Conservation (phyloP, 2,113 vertebrate genomes). For the Tupaia tana region DNA sequence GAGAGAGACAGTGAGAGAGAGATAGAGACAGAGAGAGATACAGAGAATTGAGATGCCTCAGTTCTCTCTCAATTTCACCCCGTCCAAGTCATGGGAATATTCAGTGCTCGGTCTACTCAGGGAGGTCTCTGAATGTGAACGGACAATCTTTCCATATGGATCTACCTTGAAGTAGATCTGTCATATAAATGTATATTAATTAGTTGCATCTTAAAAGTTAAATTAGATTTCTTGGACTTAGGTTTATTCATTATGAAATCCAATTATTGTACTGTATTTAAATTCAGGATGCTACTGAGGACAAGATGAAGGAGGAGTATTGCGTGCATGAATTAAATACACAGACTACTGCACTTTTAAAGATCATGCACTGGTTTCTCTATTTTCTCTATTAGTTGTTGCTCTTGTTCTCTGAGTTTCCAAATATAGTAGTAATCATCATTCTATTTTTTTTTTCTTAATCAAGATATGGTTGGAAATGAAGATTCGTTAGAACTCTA, state of each 20-base stretch:
- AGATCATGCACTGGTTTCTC: neutral
- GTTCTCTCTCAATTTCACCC: too few relatives aligned
- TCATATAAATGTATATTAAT: neutral
- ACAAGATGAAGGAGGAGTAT: neutral
- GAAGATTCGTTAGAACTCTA: conserved; percentile 8
- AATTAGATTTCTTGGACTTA: neutral
- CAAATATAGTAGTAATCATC: neutral
- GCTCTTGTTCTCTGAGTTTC: neutral
- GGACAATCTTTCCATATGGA: too few relatives aligned
- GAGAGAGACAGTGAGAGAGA: too few relatives aligned
- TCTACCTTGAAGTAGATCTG: too few relatives aligned
- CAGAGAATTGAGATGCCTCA: too few relatives aligned
- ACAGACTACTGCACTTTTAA: neutral
- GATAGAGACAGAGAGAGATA: too few relatives aligned
- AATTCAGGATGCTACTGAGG: neutral
- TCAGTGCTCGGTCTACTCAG: too few relatives aligned
- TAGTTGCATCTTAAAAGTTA: neutral
- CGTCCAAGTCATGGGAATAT: too few relatives aligned
- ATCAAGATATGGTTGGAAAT: neutral
- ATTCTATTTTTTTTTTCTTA: neutral
- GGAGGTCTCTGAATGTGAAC: too few relatives aligned
- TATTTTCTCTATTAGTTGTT: neutral
- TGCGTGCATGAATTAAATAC: neutral
- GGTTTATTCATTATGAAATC: neutral
- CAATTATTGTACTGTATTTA: neutral